Percentiles rank a stretch among this genome's conserved stretches.
phyloP scores from a whole-genome alignment of 2,113 vertebrate genomes.

The Phainopepla nitens region DNA sequence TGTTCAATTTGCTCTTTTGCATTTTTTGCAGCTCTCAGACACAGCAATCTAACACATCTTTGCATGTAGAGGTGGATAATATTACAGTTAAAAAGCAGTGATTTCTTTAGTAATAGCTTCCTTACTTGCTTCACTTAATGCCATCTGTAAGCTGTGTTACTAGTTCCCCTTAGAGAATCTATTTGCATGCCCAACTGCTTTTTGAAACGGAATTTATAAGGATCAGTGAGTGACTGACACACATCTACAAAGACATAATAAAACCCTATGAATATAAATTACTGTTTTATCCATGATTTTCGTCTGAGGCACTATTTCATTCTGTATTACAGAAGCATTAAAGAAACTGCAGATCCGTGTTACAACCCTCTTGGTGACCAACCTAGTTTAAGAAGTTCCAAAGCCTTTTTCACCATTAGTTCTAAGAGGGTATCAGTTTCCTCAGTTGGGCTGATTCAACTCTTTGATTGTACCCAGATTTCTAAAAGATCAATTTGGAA shows the following conservation, averaged over 20 bases:
- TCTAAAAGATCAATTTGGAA: background rate
- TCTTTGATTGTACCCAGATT: background rate
- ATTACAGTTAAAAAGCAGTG: background rate
- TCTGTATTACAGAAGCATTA: background rate
- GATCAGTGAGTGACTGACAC: constrained; percentile 20
- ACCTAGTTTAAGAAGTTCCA: background rate
- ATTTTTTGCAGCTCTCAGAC: background rate
- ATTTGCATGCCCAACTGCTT: background rate
- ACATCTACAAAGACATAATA: background rate
- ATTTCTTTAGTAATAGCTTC: background rate
- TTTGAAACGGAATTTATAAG: constrained; percentile 30
- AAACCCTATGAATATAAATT: constrained; percentile 41
- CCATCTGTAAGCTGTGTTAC: background rate
- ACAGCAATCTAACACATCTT: background rate
- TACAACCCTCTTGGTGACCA: background rate
- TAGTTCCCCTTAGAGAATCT: background rate
- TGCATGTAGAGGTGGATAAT: background rate
- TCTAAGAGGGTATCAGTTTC: background rate
- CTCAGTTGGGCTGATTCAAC: background rate
- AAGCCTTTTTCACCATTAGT: background rate
- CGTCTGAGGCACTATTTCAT: background rate
- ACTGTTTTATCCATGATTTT: background rate
- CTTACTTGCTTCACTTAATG: background rate
- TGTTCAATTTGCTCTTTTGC: background rate
- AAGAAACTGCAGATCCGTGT: background rate